These are phyloP conservation scores for Euclidia mi DNA, from an alignment of 2,888 invertebrate genomes.

Conservation along the genomic window DNA sequence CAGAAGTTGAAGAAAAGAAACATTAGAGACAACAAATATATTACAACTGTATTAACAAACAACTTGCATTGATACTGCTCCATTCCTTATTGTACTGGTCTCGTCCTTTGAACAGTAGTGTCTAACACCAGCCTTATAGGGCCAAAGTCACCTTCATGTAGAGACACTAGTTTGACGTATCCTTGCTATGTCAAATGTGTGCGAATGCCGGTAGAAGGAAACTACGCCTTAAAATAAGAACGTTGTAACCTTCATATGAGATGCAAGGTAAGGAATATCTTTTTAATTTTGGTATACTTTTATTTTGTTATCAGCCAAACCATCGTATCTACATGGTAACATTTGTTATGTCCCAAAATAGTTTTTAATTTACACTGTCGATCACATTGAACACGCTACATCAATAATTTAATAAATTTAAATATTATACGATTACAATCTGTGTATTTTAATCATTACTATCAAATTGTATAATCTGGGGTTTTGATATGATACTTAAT, in stretches of 20 bases:
- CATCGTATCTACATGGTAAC: slow-evolving; percentile 8
- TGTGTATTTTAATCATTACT: slow-evolving; percentile 11
- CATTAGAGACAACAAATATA: slow-evolving; percentile 40
- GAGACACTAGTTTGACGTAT: slow-evolving; percentile 11
- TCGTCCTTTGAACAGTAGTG: slow-evolving; percentile 30
- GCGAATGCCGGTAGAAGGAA: slow-evolving; percentile 1
- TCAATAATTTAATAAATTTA: slow-evolving; percentile 27
- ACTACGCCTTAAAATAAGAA: neutral
- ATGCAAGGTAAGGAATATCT: too few relatives aligned
- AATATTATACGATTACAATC: slow-evolving; percentile 23
- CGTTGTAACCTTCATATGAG: too few relatives aligned
- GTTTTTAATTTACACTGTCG: slow-evolving; percentile 24
- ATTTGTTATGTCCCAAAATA: slow-evolving; percentile 20
- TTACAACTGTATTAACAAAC: slow-evolving; percentile 45
- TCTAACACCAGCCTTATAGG: slow-evolving; percentile 28
- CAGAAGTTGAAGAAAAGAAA: slow-evolving; percentile 16
- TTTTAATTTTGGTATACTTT: too few relatives aligned
- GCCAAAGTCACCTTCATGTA: slow-evolving; percentile 21
- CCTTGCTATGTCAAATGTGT: neutral
- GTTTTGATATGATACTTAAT: slow-evolving; percentile 32
- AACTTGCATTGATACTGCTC: slow-evolving; percentile 58
- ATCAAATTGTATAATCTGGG: slow-evolving; percentile 21
- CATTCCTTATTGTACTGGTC: slow-evolving; percentile 26
- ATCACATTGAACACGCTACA: slow-evolving; percentile 44
- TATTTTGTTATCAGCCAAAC: neutral